Evolutionary conservation across 2,797 vertebrate genomes (phyloP).

Genomic region (Lycodopsis pacificus): DNA sequence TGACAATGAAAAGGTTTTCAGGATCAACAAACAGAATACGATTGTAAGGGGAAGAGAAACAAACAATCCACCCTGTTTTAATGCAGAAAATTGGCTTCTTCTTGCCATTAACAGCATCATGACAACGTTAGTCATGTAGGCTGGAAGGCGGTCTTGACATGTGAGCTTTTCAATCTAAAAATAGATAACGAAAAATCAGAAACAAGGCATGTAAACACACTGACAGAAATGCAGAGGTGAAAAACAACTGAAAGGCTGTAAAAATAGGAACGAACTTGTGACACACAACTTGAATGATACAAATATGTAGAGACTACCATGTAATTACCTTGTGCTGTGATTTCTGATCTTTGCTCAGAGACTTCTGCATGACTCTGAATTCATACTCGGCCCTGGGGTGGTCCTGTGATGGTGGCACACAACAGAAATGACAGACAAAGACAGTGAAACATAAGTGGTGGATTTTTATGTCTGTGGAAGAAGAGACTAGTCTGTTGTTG

Average conservation of each 20-base stretch:
- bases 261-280: neutral
- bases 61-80: neutral
- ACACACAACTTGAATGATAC: neutral
- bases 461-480: neutral
- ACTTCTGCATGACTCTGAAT: constrained; percentile 94
- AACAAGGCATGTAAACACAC: neutral
- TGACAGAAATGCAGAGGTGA: neutral
- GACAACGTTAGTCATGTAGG: constrained; percentile 94
- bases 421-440: constrained; percentile 19
- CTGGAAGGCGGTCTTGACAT: constrained; percentile 93
- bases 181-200: neutral
- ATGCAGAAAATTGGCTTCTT: constrained; percentile 33
- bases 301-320: neutral
- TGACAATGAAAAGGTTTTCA: constrained; percentile 59
- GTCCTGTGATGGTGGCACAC: constrained; percentile 83
- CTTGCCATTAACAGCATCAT: constrained; percentile 97
- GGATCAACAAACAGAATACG: constrained; percentile 1
- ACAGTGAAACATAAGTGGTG: neutral
- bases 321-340: constrained; percentile 90
- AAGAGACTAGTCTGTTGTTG: neutral
- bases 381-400: constrained; percentile 97
- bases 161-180: constrained; percentile 93
- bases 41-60: neutral
- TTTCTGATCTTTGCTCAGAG: constrained; percentile 87
- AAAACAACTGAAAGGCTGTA: neutral